Evolutionary conservation across 1,140 invertebrate genomes (phyloP).

Genomic region (Tetragonula clypearis): DNA sequence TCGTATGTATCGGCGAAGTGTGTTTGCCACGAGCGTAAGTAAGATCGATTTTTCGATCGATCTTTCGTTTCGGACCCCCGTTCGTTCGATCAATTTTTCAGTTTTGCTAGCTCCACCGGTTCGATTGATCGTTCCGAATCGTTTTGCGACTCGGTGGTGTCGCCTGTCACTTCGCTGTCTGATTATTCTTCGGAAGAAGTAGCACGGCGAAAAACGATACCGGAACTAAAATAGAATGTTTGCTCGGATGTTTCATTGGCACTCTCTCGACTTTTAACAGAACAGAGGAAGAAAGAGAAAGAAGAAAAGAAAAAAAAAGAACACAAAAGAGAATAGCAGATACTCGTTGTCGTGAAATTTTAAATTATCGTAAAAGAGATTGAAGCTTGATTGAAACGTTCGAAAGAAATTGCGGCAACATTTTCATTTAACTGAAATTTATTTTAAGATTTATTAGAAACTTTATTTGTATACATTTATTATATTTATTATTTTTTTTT

Average conservation of each 20-base stretch:
- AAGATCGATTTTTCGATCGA: conserved; percentile 1
- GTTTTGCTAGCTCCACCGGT: neutral
- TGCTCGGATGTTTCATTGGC: conserved; percentile 44
- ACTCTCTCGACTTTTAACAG: conserved; percentile 40
- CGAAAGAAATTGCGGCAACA: too few species aligned
- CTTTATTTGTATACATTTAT: too few species aligned
- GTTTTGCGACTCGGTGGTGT: conserved; percentile 32
- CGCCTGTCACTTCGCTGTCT: conserved; percentile 57
- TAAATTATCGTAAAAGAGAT: too few species aligned
- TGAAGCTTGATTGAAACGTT: too few species aligned
- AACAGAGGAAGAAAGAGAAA: neutral
- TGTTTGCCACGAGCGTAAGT: neutral
- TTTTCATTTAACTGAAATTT: too few species aligned
- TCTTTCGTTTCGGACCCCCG: neutral
- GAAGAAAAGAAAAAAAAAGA: too few species aligned
- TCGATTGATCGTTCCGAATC: conserved; percentile 30
- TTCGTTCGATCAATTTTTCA: conserved; percentile 41
- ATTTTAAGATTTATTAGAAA: too few species aligned
- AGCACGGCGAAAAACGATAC: conserved; percentile 35
- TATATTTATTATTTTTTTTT: too few species aligned
- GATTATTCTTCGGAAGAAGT: conserved; percentile 55
- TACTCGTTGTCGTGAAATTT: neutral
- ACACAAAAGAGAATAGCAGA: too few species aligned
- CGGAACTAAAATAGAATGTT: conserved; percentile 49
- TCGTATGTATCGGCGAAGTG: too few species aligned